These are phyloP conservation scores for Temnothorax ravouxi DNA, from an alignment of 2,888 invertebrate genomes.

Conservation along the genomic window DNA sequence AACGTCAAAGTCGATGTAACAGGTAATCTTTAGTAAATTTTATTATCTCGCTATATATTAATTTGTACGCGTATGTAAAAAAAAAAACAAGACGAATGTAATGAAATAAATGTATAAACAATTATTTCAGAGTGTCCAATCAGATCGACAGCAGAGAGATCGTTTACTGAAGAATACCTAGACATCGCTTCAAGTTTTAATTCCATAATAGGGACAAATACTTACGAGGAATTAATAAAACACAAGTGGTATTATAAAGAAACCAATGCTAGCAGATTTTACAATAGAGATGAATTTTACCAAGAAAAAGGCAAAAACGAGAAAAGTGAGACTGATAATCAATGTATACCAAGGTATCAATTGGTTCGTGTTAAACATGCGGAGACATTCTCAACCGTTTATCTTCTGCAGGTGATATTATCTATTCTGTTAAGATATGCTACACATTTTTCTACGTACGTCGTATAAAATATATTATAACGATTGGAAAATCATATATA, in stretches of 20 bases:
- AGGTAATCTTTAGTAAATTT: slow-evolving; percentile 75
- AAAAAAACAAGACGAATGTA: not conserved
- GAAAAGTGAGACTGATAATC: slow-evolving; percentile 71
- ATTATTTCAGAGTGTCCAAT: slow-evolving; percentile 81
- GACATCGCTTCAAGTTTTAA: slow-evolving; percentile 68
- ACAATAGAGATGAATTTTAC: slow-evolving; percentile 67
- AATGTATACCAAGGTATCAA: slow-evolving; percentile 85
- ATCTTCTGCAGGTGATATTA: slow-evolving; percentile 85
- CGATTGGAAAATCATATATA: not conserved
- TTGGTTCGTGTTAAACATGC: slow-evolving; percentile 86
- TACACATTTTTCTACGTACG: not conserved
- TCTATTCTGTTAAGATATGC: not conserved
- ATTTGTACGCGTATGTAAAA: not conserved
- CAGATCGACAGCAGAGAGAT: slow-evolving; percentile 78
- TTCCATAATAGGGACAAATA: slow-evolving; percentile 63
- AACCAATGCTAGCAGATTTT: slow-evolving; percentile 50
- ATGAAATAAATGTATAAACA: slow-evolving; percentile 5
- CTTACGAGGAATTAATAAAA: slow-evolving; percentile 68
- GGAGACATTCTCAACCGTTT: slow-evolving; percentile 86
- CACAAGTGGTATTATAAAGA: slow-evolving; percentile 54
- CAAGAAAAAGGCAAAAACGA: slow-evolving; percentile 56
- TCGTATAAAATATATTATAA: not conserved
- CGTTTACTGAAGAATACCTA: slow-evolving; percentile 72
- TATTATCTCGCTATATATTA: not conserved
- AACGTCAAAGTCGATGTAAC: slow-evolving; percentile 83